These are phyloP conservation scores for Epizoanthus illoricatus DNA, from an alignment of 92 coral and sea anemone genomes.

Conservation along the genomic window DNA sequence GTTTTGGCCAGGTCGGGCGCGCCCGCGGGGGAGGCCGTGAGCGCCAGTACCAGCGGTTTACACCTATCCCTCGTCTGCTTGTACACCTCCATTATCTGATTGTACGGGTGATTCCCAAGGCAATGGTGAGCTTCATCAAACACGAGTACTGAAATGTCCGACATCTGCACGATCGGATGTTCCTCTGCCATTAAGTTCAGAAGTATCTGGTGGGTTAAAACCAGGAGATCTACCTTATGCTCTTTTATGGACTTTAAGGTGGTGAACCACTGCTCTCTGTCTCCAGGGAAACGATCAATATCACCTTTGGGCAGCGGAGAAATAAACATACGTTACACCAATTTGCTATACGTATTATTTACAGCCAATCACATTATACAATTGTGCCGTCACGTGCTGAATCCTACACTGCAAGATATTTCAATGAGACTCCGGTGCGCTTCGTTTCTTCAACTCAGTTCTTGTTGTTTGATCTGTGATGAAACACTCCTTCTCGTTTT, in stretches of 20 bases:
- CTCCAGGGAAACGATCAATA: conserved; percentile 52
- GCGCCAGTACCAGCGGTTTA: conserved; percentile 85
- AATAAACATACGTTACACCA: neutral
- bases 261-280: conserved; percentile 57
- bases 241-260: conserved; percentile 62
- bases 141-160: conserved; percentile 79
- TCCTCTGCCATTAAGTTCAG: conserved; percentile 79
- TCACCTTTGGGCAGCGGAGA: conserved; percentile 37
- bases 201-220: conserved; percentile 85
- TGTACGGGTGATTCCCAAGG: conserved; percentile 81
- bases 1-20: conserved; percentile 54
- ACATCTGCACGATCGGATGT: conserved; percentile 55
- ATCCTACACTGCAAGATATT: too few species aligned
- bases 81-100: conserved; percentile 75
- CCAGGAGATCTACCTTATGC: conserved; percentile 72
- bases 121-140: conserved; percentile 95
- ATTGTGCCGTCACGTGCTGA: too few species aligned
- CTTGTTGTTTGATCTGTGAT: too few species aligned
- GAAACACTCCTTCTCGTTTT: too few species aligned
- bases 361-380: neutral
- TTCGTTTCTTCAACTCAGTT: too few species aligned
- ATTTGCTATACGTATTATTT: neutral
- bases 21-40: conserved; percentile 93
- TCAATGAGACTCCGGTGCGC: too few species aligned
- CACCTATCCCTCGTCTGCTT: conserved; percentile 45